Conservation (phyloP, 2,888 invertebrate genomes). For the Drosophila basisetae region DNA sequence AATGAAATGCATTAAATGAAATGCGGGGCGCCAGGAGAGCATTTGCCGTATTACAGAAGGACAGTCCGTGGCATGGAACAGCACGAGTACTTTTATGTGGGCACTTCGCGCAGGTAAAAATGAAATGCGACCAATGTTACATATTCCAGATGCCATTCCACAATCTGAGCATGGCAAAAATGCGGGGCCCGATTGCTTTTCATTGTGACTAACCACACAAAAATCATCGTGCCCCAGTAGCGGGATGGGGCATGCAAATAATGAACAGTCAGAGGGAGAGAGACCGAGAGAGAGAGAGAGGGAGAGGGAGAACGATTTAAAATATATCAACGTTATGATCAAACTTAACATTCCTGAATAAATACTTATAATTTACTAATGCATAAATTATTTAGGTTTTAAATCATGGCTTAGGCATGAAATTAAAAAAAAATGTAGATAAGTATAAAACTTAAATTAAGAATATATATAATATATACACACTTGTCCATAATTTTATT, state of each 20-base stretch:
- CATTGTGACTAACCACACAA: conserved; percentile 18
- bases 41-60: conserved; percentile 13
- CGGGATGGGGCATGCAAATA: neutral
- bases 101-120: conserved; percentile 52
- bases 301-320: neutral
- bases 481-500: neutral
- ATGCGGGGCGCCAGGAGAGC: conserved; percentile 74
- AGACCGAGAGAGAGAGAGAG: neutral
- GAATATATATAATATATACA: neutral
- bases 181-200: conserved; percentile 16
- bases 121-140: conserved; percentile 50
- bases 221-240: neutral
- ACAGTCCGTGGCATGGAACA: conserved; percentile 15
- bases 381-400: neutral
- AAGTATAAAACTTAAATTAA: neutral
- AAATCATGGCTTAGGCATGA: neutral
- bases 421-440: neutral
- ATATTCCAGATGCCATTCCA: conserved; percentile 56
- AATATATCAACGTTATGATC: neutral
- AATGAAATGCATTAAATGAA: conserved; percentile 75
- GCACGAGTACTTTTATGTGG: conserved; percentile 11
- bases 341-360: neutral
- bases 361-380: neutral
- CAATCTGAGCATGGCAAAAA: conserved; percentile 21
- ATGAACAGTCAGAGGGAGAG: neutral